Base-by-base conservation (phyloP, 2,888 invertebrate species). In the Tipula confusa region DNA sequence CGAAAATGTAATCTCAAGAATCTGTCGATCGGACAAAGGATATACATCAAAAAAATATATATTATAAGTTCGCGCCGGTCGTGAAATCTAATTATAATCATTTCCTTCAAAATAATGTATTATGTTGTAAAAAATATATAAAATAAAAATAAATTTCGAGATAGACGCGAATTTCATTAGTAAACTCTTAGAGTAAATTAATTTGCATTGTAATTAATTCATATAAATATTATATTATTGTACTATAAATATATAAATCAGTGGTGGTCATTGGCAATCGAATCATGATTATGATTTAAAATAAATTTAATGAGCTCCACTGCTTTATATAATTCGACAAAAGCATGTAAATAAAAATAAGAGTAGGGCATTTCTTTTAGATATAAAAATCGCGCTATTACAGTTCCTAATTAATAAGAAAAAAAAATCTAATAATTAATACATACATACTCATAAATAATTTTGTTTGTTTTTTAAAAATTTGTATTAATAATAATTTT, bases 121-220 rank as follows among this genome's bases (percentile, higher is more conserved):
- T 43, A 15, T 43, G 43, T 43, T 43, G 43, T 64, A 64, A 64
- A 64, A n/a, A 24, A 64, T 64, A 43, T 24, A 33, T 33, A 33
- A 9, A 43, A 64, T 24, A 64, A 9, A 64, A 24, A 24, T 7
- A 64, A 64, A 24, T 64, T 64, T 43, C 24, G 64, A 9, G 24
- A 9, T 64, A 24, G 24, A 24, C 3, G 11, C 64, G 24, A 64
- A 64, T 24, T 64, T 64, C n/a, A 0, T 64, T 1, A 24, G 9
- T n/a, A 64, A 7, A 24, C 64, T 64, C 24, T 64, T 64, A 64
- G 64, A 24, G 64, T 64, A 64, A 24, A 64, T 24, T 64, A 64
- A 64, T 64, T 24, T 64, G 64, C 64, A 64, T 64, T 64, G 64
- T 64, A 64, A 64, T 64, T 64, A 64, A 64, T 64, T 64, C 64